Evolutionary conservation across 2,113 vertebrate genomes (phyloP), one percentile per base, ranked within the genome.

Genomic region (Clinocottus analis): DNA sequence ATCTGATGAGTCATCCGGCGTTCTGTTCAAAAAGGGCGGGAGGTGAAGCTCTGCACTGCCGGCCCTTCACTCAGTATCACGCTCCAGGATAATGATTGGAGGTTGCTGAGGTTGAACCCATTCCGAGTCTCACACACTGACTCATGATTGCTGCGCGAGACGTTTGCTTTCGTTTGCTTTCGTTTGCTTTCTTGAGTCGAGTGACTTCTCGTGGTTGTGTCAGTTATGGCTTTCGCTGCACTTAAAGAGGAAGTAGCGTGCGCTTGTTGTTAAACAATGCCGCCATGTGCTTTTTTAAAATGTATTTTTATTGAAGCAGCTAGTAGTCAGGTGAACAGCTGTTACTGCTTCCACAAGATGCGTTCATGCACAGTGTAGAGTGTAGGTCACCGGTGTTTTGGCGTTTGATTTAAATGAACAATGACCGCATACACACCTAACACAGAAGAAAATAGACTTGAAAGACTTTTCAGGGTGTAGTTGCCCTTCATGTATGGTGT

Each of bases 1-100:
- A 16, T 62, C 59, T 72, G 86, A 87, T 88, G 88, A 90, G 77
- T 90, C 88, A 90, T 87, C 70, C 11, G 4, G 9, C 11, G 12
- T 68, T 47, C 14, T 7, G 1, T 59, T 80, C 81, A 27, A 75
- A 47, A 83, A 14, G 23, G 43, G 43, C 27, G 23, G 33, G 23
- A 62, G 51, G 80, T 70, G 69, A 21, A 60, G 47, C 78, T 82
- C 21, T 41, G 0, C 43, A 73, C 53, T 51, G 43, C 75, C 39
- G 75, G 68, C 5, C 43, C 7, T 16, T 82, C 75, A 43, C 67
- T 77, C 72, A 61, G 49, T 61, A 75, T 64, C 64, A 60, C 47
- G 62, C 68, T 70, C 25, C 45, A 31, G 60, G 23, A 65, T 49
- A 58, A 56, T 29, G 39, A 79, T 61, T 59, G 43, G 13, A 74